phyloP scores from a whole-genome alignment of 2,113 vertebrate genomes.

The Anguilla rostrata region DNA sequence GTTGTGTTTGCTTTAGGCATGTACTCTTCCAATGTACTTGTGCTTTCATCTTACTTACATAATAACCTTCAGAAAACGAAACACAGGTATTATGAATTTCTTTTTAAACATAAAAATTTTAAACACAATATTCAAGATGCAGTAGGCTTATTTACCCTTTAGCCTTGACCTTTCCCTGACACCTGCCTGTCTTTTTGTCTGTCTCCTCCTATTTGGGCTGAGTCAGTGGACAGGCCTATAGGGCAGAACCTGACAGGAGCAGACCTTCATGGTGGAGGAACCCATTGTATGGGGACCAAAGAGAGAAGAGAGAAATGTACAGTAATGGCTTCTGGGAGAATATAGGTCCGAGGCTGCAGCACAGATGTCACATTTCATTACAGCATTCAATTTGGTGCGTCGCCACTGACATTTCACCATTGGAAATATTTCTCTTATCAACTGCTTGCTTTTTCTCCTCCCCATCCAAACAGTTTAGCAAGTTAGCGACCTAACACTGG shows the following conservation, averaged over 20 bases:
- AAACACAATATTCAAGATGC: background rate
- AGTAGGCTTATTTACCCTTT: background rate
- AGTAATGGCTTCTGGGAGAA: background rate
- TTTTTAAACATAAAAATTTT: background rate
- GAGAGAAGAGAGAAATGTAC: background rate
- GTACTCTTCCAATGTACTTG: too few relatives aligned
- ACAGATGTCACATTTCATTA: background rate
- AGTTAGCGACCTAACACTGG: too few relatives aligned
- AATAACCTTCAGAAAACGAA: too few relatives aligned
- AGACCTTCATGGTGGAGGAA: background rate
- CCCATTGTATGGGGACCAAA: background rate
- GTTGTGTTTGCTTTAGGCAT: too few relatives aligned
- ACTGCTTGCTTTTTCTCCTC: too few relatives aligned
- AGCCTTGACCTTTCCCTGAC: constrained; percentile 38
- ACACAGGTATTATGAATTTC: too few relatives aligned
- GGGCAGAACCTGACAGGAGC: constrained; percentile 3
- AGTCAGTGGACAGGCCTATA: constrained; percentile 3
- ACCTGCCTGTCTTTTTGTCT: constrained; percentile 44
- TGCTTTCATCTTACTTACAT: too few relatives aligned
- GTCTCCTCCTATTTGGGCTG: constrained; percentile 33
- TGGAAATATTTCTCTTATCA: background rate
- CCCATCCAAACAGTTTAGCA: too few relatives aligned
- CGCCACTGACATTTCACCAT: background rate
- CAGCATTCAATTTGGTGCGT: background rate
- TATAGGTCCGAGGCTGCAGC: background rate